phyloP scores from a whole-genome alignment of 2,888 invertebrate species.

The Galeopsomyia nigrocyanea region DNA sequence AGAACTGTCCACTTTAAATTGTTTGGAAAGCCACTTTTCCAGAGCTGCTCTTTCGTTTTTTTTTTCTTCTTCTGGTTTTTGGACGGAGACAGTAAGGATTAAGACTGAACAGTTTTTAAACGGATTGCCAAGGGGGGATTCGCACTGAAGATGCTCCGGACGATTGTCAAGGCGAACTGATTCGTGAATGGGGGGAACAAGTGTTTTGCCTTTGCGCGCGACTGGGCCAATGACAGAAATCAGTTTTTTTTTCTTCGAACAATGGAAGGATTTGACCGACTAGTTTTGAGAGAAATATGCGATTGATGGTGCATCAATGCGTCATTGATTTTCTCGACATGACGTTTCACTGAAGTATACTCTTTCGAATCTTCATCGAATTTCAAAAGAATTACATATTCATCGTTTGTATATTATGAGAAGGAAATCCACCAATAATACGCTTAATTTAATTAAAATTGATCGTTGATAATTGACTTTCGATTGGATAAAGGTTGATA shows the following conservation, averaged over 20 bases:
- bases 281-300: neutral
- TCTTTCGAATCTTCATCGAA: too few relatives aligned
- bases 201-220: slow-evolving; percentile 3
- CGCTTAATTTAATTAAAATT: too few relatives aligned
- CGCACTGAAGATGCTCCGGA: neutral
- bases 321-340: too few relatives aligned
- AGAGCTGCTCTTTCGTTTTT: neutral
- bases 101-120: slow-evolving; percentile 20
- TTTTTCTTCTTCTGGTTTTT: neutral
- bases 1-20: slow-evolving; percentile 60
- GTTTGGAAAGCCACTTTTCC: slow-evolving; percentile 57
- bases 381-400: too few relatives aligned
- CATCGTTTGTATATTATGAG: too few relatives aligned
- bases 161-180: slow-evolving; percentile 17
- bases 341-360: too few relatives aligned
- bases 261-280: slow-evolving; percentile 19
- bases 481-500: too few relatives aligned
- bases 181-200: slow-evolving; percentile 17
- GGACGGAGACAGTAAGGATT: slow-evolving; percentile 4
- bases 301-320: neutral
- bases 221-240: slow-evolving; percentile 1
- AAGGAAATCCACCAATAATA: too few relatives aligned
- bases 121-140: slow-evolving; percentile 19
- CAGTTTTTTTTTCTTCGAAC: neutral
- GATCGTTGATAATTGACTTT: too few relatives aligned